A percentile compares a stretch with the other conserved stretches of the same genome.
Evolutionary conservation across 2,113 vertebrate genomes (phyloP).

Genomic region (Saccopteryx bilineata): DNA sequence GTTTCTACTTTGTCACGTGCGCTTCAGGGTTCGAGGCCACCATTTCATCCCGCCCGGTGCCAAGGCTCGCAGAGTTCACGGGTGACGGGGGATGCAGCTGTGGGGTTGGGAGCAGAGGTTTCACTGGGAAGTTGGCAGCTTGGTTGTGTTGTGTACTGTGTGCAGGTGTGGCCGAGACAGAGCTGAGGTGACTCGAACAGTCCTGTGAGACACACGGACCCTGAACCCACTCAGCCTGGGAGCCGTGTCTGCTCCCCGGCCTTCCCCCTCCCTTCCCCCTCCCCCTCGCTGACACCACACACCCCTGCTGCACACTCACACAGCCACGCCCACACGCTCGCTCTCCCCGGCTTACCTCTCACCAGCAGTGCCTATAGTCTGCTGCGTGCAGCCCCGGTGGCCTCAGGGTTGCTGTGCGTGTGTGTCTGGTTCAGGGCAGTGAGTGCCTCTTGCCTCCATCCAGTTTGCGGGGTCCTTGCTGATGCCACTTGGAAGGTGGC

Average conservation of each 20-base stretch:
- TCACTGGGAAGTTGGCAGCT: background rate
- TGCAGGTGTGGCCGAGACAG: background rate
- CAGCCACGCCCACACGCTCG: background rate
- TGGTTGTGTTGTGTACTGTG: too few species aligned
- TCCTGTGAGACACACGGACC: too few species aligned
- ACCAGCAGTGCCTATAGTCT: fast-evolving
- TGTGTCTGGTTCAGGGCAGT: background rate
- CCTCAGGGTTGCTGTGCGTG: background rate
- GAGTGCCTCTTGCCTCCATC: too few species aligned
- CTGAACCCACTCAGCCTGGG: background rate
- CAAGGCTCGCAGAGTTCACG: fast-evolving
- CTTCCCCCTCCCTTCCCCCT: background rate
- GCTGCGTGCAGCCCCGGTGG: background rate
- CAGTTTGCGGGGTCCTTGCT: background rate
- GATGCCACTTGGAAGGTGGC: background rate
- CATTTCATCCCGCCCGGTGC: too few species aligned
- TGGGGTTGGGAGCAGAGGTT: background rate
- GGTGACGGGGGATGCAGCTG: fast-evolving
- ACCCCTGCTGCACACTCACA: background rate
- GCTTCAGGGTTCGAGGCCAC: background rate
- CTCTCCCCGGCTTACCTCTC: background rate
- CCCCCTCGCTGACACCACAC: background rate
- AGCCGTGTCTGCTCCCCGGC: background rate
- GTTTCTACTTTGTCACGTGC: fast-evolving
- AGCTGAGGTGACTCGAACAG: background rate